These are phyloP conservation scores for Drosophila setosimentum DNA, from an alignment of 2,888 invertebrate genomes.

Conservation along the genomic window DNA sequence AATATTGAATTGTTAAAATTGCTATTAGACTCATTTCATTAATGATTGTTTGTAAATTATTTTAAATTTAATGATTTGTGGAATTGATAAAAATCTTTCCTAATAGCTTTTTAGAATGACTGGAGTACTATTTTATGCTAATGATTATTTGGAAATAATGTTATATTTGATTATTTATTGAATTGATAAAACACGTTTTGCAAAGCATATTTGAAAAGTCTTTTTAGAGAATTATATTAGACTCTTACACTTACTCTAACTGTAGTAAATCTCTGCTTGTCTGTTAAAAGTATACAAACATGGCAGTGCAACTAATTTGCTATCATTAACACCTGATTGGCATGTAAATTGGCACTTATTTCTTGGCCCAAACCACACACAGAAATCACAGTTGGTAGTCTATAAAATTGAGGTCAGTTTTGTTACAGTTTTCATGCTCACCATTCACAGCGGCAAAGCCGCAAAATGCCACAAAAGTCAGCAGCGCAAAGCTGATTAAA, in stretches of 20 bases:
- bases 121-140: no score
- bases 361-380: slow-evolving; percentile 1
- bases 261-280: background rate
- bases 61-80: background rate
- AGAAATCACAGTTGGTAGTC: slow-evolving; percentile 26
- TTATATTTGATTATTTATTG: background rate
- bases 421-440: slow-evolving; percentile 47
- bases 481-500: slow-evolving; percentile 39
- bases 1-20: background rate
- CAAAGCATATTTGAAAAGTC: background rate
- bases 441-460: slow-evolving; percentile 53
- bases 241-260: no score
- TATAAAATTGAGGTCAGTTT: slow-evolving; percentile 34
- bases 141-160: background rate
- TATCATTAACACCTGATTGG: slow-evolving; percentile 39
- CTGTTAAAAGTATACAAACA: background rate
- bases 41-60: background rate
- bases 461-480: slow-evolving; percentile 45
- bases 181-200: background rate
- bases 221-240: background rate
- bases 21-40: background rate
- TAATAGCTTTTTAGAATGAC: no score
- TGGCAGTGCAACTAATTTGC: background rate
- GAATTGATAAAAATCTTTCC: background rate
- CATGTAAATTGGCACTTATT: slow-evolving; percentile 31